These are phyloP conservation scores for Mythimna loreyi DNA, from an alignment of 2,888 invertebrate genomes.

Conservation along the genomic window DNA sequence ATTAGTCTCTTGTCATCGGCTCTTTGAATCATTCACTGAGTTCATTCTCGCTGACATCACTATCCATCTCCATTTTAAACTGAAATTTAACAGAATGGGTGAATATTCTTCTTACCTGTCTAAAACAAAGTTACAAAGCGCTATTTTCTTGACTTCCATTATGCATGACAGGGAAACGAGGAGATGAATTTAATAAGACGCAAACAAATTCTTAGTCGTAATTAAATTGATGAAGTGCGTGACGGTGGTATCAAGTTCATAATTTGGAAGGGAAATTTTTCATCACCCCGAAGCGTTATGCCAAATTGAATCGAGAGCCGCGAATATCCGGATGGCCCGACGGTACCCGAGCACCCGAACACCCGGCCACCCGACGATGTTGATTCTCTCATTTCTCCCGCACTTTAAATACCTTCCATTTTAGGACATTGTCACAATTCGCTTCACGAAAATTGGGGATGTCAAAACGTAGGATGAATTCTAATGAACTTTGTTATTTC, in stretches of 20 bases:
- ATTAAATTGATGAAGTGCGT: slow-evolving; percentile 85
- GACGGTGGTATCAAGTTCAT: slow-evolving; percentile 84
- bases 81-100: slow-evolving; percentile 27
- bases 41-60: slow-evolving; percentile 52
- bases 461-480: slow-evolving; percentile 59
- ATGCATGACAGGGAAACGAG: slow-evolving; percentile 67
- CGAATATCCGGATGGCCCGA: slow-evolving; percentile 70
- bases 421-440: slow-evolving; percentile 59
- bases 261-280: slow-evolving; percentile 87
- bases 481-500: slow-evolving; percentile 48
- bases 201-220: slow-evolving; percentile 76
- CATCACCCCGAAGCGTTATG: slow-evolving; percentile 80
- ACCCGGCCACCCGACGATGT: slow-evolving; percentile 61
- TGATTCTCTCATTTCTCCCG: slow-evolving; percentile 57
- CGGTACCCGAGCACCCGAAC: slow-evolving; percentile 48
- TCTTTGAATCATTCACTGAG: slow-evolving; percentile 64
- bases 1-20: slow-evolving; percentile 73
- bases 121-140: slow-evolving; percentile 14
- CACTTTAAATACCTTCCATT: slow-evolving; percentile 60
- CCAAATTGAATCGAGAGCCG: slow-evolving; percentile 84
- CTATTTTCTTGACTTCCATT: slow-evolving; percentile 64
- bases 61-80: slow-evolving; percentile 49
- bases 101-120: slow-evolving; percentile 25
- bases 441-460: slow-evolving; percentile 51
- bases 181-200: slow-evolving; percentile 72